Evolutionary conservation across 2,797 vertebrate species (phyloP).

Genomic region (Scomberomorus guttatus): DNA sequence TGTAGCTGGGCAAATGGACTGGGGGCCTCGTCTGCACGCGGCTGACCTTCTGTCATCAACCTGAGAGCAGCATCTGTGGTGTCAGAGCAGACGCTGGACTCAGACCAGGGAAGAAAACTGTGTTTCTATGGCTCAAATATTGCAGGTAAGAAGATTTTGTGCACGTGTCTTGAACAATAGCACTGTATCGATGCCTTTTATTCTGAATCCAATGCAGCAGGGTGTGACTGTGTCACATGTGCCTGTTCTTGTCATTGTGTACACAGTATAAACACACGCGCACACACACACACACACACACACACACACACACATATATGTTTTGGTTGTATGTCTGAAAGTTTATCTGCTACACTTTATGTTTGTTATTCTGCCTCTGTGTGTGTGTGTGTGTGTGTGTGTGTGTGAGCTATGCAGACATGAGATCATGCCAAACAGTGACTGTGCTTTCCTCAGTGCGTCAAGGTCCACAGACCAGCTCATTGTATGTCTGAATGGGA

Average conservation of each 20-base stretch:
- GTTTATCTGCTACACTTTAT: conserved; percentile 19
- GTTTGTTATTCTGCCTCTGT: conserved; percentile 32
- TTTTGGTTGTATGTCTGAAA: conserved; percentile 20
- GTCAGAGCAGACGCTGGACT: conserved; percentile 25
- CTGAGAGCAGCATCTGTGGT: conserved; percentile 47
- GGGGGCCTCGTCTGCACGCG: conserved; percentile 55
- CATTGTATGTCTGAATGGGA: conserved; percentile 58
- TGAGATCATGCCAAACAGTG: conserved; percentile 68
- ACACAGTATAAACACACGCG: conserved; percentile 22
- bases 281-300: not conserved
- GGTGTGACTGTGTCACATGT: conserved; percentile 38
- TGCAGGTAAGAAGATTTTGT: conserved; percentile 56
- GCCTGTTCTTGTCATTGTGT: conserved; percentile 4
- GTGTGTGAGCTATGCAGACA: conserved; percentile 59
- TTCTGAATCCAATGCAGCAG: conserved; percentile 6
- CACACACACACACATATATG: not conserved
- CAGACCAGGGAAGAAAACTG: conserved; percentile 16
- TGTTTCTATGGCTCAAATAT: conserved; percentile 32
- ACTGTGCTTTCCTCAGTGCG: conserved; percentile 47
- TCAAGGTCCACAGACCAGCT: conserved; percentile 35
- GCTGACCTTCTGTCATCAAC: conserved; percentile 56
- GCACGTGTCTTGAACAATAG: conserved; percentile 10
- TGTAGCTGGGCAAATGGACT: conserved; percentile 64
- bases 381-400: conserved; percentile 5
- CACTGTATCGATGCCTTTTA: conserved; percentile 1